Evolutionary conservation across 2,113 vertebrate species (phyloP).

Genomic region (Ageneiosus marmoratus): DNA sequence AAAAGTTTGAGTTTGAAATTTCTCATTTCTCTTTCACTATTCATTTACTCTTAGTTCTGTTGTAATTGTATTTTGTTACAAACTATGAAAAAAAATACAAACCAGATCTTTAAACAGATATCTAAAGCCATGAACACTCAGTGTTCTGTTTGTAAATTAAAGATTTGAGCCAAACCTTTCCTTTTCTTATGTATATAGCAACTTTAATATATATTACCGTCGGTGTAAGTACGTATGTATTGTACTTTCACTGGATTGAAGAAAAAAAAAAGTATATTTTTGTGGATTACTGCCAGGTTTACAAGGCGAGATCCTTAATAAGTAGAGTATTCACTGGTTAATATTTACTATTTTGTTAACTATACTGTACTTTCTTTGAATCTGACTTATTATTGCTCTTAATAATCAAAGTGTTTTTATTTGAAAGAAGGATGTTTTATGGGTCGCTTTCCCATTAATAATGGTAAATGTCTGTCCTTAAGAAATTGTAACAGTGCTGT

Average conservation of each 20-base stretch:
- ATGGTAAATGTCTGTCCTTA: slow-evolving; percentile 88
- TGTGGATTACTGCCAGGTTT: slow-evolving; percentile 96
- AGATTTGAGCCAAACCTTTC: slow-evolving; percentile 93
- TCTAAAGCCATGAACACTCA: slow-evolving; percentile 98
- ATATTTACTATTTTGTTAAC: slow-evolving; percentile 94
- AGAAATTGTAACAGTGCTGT: slow-evolving; percentile 85
- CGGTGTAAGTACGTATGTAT: slow-evolving; percentile 90
- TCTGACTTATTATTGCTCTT: slow-evolving; percentile 78
- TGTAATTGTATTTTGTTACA: slow-evolving; percentile 79
- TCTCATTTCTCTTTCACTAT: slow-evolving; percentile 83
- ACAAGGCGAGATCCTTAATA: slow-evolving; percentile 90
- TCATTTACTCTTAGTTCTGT: slow-evolving; percentile 77
- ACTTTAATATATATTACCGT: slow-evolving; percentile 88
- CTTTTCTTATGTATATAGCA: slow-evolving; percentile 91
- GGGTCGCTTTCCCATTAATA: slow-evolving; percentile 78
- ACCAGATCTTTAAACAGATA: slow-evolving; percentile 85
- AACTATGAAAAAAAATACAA: slow-evolving; percentile 83
- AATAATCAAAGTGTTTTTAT: slow-evolving; percentile 78
- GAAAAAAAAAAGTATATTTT: slow-evolving; percentile 92
- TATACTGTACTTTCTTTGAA: slow-evolving; percentile 90
- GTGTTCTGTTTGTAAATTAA: slow-evolving; percentile 92
- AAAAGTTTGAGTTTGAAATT: slow-evolving; percentile 29
- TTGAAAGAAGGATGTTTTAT: slow-evolving; percentile 73
- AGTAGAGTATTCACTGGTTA: slow-evolving; percentile 93
- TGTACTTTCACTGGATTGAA: slow-evolving; percentile 89